Evolutionary conservation across 2,888 invertebrate species (phyloP).

Genomic region (Leucophenga maculata): DNA sequence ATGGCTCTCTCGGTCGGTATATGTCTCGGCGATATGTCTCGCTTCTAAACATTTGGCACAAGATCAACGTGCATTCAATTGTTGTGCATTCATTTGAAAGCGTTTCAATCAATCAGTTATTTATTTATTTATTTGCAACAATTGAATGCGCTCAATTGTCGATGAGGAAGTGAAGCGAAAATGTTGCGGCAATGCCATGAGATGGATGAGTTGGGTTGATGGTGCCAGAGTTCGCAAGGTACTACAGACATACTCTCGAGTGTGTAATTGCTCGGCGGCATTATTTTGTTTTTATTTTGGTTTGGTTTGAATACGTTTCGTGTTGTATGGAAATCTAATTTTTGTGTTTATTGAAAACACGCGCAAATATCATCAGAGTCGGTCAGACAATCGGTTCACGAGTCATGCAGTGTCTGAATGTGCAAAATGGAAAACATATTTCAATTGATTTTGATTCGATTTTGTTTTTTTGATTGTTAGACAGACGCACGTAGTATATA

Average conservation of each 20-base stretch:
- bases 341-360: slow-evolving; percentile 55
- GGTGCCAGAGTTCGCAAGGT: neutral
- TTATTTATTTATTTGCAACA: slow-evolving; percentile 34
- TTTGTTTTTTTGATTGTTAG: too few relatives aligned
- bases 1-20: too few relatives aligned
- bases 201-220: neutral
- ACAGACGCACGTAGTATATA: too few relatives aligned
- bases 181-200: neutral
- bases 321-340: slow-evolving; percentile 11
- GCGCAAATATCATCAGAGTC: slow-evolving; percentile 37
- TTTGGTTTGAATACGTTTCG: slow-evolving; percentile 6
- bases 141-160: slow-evolving; percentile 43
- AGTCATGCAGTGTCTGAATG: too few relatives aligned
- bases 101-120: neutral
- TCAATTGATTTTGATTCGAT: too few relatives aligned
- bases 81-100: too few relatives aligned
- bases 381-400: too few relatives aligned
- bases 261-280: neutral
- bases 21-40: too few relatives aligned
- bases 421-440: too few relatives aligned
- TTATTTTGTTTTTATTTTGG: neutral
- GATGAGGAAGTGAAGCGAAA: neutral
- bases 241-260: neutral
- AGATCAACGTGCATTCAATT: too few relatives aligned
- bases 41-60: too few relatives aligned